Evolutionary conservation across 2,113 vertebrate species (phyloP).

Genomic region (Orientallactaga bullata): DNA sequence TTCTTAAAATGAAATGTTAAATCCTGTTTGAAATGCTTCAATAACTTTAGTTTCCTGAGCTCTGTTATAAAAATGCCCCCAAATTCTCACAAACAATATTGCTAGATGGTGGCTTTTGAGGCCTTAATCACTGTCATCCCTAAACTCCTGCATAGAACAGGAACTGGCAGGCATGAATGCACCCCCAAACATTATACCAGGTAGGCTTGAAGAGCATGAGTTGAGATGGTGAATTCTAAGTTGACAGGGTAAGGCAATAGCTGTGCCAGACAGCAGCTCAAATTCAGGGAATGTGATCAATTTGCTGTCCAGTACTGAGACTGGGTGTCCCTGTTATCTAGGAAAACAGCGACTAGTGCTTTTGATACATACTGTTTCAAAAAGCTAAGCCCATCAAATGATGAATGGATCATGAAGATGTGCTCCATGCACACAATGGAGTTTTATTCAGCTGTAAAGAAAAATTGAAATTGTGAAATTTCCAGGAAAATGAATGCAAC

Average conservation of each 20-base stretch:
- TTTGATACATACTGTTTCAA: neutral
- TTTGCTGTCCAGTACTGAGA: neutral
- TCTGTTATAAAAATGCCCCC: slow-evolving; percentile 7
- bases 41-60: slow-evolving; percentile 49
- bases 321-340: neutral
- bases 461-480: too few relatives aligned
- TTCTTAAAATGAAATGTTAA: slow-evolving; percentile 78
- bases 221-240: neutral
- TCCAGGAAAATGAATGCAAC: too few relatives aligned
- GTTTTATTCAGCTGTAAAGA: too few relatives aligned
- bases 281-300: neutral
- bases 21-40: slow-evolving; percentile 48
- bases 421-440: too few relatives aligned
- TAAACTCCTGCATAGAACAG: neutral
- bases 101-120: neutral
- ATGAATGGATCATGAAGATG: neutral
- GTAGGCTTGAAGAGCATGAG: neutral
- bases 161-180: neutral
- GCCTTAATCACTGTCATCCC: neutral
- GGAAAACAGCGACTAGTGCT: neutral
- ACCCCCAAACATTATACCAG: neutral
- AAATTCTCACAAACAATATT: neutral
- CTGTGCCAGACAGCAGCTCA: neutral
- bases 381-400: neutral
- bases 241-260: neutral